Evolutionary conservation across 64 coral and sea anemone genomes (phyloP).

Genomic region (Catalaphyllia jardinei): DNA sequence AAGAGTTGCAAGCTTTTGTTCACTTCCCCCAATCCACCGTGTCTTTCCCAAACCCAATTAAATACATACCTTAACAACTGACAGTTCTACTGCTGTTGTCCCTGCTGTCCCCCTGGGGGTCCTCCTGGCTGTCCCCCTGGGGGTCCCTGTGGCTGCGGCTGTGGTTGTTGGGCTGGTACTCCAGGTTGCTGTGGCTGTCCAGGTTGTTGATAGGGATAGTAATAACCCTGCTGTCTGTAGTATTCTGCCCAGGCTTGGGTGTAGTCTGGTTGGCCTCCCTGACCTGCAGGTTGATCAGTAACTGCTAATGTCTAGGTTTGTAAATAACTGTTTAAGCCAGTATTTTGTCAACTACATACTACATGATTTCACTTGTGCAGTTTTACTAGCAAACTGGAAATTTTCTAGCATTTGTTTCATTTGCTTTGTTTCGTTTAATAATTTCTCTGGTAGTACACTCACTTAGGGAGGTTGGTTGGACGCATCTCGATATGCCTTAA

Average conservation of each 20-base stretch:
- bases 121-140: slow-evolving; percentile 13
- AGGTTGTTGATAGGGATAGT: slow-evolving; percentile 81
- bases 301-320: not conserved
- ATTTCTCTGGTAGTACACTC: no score
- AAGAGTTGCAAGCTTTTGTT: no score
- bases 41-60: not conserved
- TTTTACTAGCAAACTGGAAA: no score
- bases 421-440: no score
- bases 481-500: no score
- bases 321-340: not conserved
- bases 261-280: slow-evolving; percentile 94
- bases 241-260: slow-evolving; percentile 90
- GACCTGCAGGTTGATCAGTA: slow-evolving; percentile 50
- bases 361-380: no score
- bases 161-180: slow-evolving; percentile 62
- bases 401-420: no score
- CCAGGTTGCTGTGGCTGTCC: slow-evolving; percentile 67
- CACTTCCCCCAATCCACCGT: not conserved
- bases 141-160: slow-evolving; percentile 63
- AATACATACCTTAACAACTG: slow-evolving; percentile 11
- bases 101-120: slow-evolving; percentile 1
- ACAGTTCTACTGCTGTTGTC: not conserved
- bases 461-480: no score
- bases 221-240: slow-evolving; percentile 86
- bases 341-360: no score